Evolutionary conservation across 2,797 vertebrate species (phyloP).

Genomic region (Anguilla obscura): DNA sequence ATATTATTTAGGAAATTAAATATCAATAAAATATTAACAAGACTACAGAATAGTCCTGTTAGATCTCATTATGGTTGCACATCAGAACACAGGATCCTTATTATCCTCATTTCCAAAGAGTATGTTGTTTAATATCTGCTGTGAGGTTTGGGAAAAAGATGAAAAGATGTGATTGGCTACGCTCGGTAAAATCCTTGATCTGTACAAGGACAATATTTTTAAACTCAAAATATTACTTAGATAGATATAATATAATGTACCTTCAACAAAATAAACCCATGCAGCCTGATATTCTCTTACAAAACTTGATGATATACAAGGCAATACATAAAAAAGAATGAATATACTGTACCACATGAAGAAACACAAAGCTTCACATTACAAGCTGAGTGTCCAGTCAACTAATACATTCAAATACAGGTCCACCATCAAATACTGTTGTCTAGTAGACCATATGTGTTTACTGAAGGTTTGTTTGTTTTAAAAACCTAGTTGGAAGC

Average conservation of each 20-base stretch:
- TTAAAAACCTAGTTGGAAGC: background rate
- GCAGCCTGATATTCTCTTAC: conserved; percentile 21
- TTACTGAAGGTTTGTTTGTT: conserved; percentile 21
- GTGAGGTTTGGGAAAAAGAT: background rate
- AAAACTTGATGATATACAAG: background rate
- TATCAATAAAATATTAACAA: conserved; percentile 47
- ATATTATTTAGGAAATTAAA: conserved; percentile 63
- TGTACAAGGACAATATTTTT: background rate
- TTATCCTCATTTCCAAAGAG: background rate
- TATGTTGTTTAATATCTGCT: background rate
- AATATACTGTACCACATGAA: background rate
- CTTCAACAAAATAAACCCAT: background rate
- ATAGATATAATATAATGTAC: background rate
- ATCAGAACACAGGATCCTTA: conserved; percentile 9
- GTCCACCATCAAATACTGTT: conserved; percentile 7
- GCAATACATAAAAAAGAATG: background rate
- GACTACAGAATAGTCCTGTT: background rate
- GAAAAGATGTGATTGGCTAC: background rate
- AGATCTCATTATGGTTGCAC: conserved; percentile 10
- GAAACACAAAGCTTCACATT: background rate
- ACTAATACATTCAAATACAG: background rate
- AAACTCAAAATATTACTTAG: background rate
- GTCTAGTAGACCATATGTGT: conserved; percentile 18
- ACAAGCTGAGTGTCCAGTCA: background rate
- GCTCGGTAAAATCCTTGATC: background rate